Evolutionary conservation across 2,797 vertebrate genomes (phyloP).

Genomic region (Syngnathus acus): DNA sequence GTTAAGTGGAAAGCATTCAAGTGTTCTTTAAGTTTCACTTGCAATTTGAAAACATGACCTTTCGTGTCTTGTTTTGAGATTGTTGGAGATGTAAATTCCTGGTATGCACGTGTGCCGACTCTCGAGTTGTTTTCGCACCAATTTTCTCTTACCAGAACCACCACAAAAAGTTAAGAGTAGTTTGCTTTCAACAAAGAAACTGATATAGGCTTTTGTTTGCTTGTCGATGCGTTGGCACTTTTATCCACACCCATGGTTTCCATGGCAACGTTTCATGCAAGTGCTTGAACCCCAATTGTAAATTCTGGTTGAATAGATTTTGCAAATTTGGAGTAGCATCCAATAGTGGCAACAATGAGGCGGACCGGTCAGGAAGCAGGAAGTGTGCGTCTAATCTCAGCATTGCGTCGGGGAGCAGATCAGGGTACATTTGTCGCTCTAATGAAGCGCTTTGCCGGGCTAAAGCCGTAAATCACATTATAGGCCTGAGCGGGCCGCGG

Average conservation of each 20-base stretch:
- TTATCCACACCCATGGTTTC: background rate
- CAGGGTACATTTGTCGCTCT: slow-evolving; percentile 60
- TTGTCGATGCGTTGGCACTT: background rate
- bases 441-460: slow-evolving; percentile 53
- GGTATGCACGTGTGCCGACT: background rate
- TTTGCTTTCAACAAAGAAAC: background rate
- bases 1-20: too few relatives aligned
- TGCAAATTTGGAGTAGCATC: background rate
- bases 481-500: slow-evolving; percentile 45
- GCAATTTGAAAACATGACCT: background rate
- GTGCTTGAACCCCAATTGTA: background rate
- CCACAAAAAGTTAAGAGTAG: background rate
- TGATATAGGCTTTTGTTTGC: background rate
- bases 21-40: background rate
- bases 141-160: background rate
- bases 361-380: background rate
- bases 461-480: slow-evolving; percentile 63
- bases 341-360: background rate
- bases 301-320: background rate
- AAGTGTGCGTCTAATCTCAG: slow-evolving; percentile 41
- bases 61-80: background rate
- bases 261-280: too few relatives aligned
- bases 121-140: background rate
- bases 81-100: background rate
- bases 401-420: slow-evolving; percentile 58